phyloP scores from a whole-genome alignment of 2,113 vertebrate genomes.

The Orcinus orca region DNA sequence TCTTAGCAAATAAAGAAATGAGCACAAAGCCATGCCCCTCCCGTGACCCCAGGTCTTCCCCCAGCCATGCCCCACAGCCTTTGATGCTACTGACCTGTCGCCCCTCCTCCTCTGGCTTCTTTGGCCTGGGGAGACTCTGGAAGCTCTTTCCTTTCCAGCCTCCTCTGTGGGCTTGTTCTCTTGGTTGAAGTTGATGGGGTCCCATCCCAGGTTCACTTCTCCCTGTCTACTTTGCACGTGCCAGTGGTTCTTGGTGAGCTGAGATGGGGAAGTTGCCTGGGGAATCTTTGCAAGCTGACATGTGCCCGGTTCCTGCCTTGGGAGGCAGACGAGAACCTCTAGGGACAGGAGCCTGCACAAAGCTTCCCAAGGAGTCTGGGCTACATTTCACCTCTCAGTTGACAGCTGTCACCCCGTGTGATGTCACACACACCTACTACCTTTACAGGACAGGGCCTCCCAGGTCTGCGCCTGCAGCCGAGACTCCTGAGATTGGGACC shows the following conservation, averaged over 20 bases:
- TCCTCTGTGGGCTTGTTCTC: background rate
- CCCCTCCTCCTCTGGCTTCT: background rate
- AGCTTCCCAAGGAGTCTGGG: background rate
- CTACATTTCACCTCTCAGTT: fast-evolving
- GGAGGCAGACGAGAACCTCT: background rate
- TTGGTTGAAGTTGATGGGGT: background rate
- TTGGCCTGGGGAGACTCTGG: background rate
- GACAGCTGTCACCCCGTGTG: background rate
- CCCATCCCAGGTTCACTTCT: background rate
- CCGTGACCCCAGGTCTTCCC: background rate
- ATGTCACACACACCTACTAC: background rate
- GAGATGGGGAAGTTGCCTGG: background rate
- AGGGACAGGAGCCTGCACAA: background rate
- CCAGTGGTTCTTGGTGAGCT: background rate
- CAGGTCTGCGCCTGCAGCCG: background rate
- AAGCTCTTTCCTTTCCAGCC: background rate
- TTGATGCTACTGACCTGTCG: fast-evolving
- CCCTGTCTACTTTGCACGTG: background rate
- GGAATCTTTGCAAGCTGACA: background rate
- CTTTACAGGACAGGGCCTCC: background rate
- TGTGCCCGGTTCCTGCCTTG: background rate
- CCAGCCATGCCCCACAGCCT: background rate
- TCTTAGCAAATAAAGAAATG: background rate
- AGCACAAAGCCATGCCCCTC: background rate
- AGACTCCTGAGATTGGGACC: background rate